A percentile compares a stretch with the other conserved stretches of the same genome.
Evolutionary conservation across 2,113 vertebrate genomes (phyloP).

Genomic region (Theropithecus gelada): DNA sequence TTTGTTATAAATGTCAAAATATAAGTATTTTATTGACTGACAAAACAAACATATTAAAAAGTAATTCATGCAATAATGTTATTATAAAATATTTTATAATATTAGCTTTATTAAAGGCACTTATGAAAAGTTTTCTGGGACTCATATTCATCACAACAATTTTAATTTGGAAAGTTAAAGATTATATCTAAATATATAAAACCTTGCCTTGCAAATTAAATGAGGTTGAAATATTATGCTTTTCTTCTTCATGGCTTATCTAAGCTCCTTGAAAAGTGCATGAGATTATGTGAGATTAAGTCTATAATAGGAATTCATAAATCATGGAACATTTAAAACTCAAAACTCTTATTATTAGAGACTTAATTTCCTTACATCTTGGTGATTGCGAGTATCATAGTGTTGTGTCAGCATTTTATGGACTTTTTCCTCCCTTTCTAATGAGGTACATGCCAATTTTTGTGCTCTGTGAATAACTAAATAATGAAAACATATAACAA

Average conservation of each 20-base stretch:
- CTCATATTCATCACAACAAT: neutral
- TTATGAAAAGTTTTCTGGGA: neutral
- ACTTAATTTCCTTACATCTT: conserved; percentile 27
- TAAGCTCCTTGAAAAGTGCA: conserved; percentile 17
- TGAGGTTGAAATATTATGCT: neutral
- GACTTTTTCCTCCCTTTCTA: neutral
- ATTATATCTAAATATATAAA: neutral
- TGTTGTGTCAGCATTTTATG: neutral
- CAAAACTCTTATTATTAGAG: conserved; percentile 22
- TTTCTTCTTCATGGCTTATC: neutral
- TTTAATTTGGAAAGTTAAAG: neutral
- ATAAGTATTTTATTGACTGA: neutral
- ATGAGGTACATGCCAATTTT: conserved; percentile 9
- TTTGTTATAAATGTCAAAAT: conserved; percentile 14
- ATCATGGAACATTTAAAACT: conserved; percentile 29
- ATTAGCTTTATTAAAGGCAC: neutral
- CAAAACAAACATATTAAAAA: neutral
- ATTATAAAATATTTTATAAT: neutral
- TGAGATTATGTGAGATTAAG: conserved; percentile 29
- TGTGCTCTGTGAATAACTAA: neutral
- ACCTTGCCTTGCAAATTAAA: neutral
- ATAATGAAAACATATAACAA: neutral
- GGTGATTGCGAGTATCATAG: neutral
- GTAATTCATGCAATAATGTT: neutral
- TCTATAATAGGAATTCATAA: conserved; percentile 20